A percentile compares a stretch with the other conserved stretches of the same genome.
phyloP scores from a whole-genome alignment of 2,888 invertebrate species.

The Phortica okadai region DNA sequence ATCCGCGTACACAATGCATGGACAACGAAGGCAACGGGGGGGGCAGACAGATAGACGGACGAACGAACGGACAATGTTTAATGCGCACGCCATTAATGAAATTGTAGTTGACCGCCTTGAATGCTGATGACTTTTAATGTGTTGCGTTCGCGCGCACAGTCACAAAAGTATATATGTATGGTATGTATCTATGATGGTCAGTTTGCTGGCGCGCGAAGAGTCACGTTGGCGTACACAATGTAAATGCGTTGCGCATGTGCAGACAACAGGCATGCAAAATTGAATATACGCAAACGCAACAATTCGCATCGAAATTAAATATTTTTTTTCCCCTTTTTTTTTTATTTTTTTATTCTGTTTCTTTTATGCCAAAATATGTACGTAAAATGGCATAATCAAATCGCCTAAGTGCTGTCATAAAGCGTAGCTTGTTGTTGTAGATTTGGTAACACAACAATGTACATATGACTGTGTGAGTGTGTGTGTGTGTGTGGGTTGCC shows the following conservation, averaged over 20 bases:
- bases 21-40: not conserved
- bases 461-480: too few relatives aligned
- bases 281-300: slow-evolving; percentile 49
- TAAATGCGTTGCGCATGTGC: slow-evolving; percentile 3
- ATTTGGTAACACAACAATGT: slow-evolving; percentile 12
- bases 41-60: not conserved
- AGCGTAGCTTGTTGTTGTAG: not conserved
- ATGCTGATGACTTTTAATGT: slow-evolving; percentile 66
- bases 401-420: not conserved
- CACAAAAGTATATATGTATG: not conserved
- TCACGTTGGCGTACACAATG: too few relatives aligned
- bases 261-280: not conserved
- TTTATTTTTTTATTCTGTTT: not conserved
- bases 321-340: not conserved
- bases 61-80: not conserved
- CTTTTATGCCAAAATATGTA: slow-evolving; percentile 32
- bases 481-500: not conserved
- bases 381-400: slow-evolving; percentile 29
- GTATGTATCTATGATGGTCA: not conserved
- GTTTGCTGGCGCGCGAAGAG: not conserved
- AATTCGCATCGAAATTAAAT: slow-evolving; percentile 47
- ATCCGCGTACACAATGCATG: slow-evolving; percentile 10
- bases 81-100: slow-evolving; percentile 37
- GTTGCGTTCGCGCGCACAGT: not conserved
- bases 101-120: slow-evolving; percentile 65